Conservation (phyloP, 1,140 invertebrate genomes). For the Anagrus nilaparvatae region DNA sequence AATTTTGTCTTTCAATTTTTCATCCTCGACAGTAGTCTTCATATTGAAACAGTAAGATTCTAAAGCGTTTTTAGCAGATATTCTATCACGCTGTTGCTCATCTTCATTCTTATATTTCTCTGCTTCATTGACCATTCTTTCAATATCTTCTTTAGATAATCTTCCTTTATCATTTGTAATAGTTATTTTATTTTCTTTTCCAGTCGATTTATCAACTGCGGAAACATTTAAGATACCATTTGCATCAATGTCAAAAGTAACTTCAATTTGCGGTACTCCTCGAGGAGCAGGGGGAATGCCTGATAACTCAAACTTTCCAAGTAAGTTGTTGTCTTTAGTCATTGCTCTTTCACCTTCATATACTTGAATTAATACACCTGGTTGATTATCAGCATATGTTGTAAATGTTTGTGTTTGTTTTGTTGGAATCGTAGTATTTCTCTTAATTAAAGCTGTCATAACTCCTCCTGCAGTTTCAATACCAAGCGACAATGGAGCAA, state of each 20-base stretch:
- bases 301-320: slow-evolving; percentile 68
- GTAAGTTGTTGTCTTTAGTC: slow-evolving; percentile 68
- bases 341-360: slow-evolving; percentile 74
- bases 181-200: slow-evolving; percentile 66
- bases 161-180: slow-evolving; percentile 79
- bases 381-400: slow-evolving; percentile 60
- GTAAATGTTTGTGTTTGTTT: slow-evolving; percentile 57
- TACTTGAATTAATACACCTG: slow-evolving; percentile 60
- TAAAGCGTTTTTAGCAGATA: slow-evolving; percentile 48
- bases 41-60: slow-evolving; percentile 67
- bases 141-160: slow-evolving; percentile 69
- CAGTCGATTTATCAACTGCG: slow-evolving; percentile 44
- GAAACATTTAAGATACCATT: slow-evolving; percentile 59
- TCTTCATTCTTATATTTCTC: slow-evolving; percentile 55
- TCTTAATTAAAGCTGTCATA: slow-evolving; percentile 55
- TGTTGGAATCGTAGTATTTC: slow-evolving; percentile 56
- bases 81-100: slow-evolving; percentile 54
- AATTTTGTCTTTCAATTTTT: slow-evolving; percentile 37
- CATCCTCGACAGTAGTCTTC: slow-evolving; percentile 45
- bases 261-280: slow-evolving; percentile 67
- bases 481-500: slow-evolving; percentile 53
- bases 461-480: slow-evolving; percentile 57
- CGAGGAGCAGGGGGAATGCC: slow-evolving; percentile 76
- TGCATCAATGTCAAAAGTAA: slow-evolving; percentile 54
- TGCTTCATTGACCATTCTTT: slow-evolving; percentile 65